These are phyloP conservation scores for Ormia ochracea DNA, from an alignment of 2,888 invertebrate genomes.

Conservation along the genomic window DNA sequence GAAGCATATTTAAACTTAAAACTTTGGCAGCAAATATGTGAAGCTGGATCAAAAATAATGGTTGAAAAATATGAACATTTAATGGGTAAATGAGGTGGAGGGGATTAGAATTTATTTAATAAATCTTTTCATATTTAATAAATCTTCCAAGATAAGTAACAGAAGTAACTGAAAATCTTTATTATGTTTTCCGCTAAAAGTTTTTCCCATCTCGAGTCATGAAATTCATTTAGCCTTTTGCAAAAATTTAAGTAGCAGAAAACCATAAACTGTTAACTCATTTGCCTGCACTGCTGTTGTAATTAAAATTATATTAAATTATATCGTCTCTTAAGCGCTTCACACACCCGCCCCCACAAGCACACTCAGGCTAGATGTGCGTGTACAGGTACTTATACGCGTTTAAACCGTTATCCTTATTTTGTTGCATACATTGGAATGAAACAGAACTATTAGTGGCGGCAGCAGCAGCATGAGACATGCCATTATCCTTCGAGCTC, in stretches of 20 bases:
- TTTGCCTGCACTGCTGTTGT: conserved; percentile 19
- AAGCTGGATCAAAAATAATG: background rate
- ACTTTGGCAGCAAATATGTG: background rate
- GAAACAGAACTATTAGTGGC: background rate
- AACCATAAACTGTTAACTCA: conserved; percentile 2
- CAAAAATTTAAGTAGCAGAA: background rate
- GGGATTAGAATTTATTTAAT: background rate
- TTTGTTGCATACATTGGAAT: conserved; percentile 15
- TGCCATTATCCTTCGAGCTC: conserved; percentile 50
- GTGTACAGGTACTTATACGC: background rate
- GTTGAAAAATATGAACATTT: background rate
- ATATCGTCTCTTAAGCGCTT: conserved; percentile 8
- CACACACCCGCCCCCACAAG: background rate
- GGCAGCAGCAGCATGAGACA: background rate
- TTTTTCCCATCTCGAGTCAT: background rate
- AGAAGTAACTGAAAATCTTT: background rate
- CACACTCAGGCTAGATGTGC: background rate
- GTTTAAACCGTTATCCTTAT: conserved; percentile 21
- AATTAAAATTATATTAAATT: conserved; percentile 56
- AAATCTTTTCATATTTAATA: background rate
- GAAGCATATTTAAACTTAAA: conserved; percentile 13
- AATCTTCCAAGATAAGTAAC: background rate
- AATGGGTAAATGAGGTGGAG: background rate
- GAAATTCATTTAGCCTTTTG: conserved; percentile 19
- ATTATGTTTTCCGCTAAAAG: background rate